These are phyloP conservation scores for Atta texana DNA, from an alignment of 1,140 invertebrate species.

Conservation along the genomic window DNA sequence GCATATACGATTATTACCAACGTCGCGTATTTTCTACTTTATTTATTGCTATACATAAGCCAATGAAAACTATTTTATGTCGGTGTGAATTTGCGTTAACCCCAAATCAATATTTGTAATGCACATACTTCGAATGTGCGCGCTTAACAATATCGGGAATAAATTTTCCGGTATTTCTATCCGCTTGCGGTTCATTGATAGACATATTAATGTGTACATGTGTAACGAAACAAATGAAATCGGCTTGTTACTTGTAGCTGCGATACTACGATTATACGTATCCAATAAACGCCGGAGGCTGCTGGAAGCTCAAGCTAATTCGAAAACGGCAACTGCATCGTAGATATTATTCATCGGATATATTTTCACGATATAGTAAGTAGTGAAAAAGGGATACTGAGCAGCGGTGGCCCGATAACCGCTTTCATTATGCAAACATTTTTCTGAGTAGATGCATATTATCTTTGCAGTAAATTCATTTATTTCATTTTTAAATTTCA, in stretches of 20 bases:
- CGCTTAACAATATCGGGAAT: conserved; percentile 48
- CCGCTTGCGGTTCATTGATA: conserved; percentile 64
- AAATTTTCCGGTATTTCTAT: conserved; percentile 67
- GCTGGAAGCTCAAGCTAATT: conserved; percentile 68
- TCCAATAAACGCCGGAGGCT: conserved; percentile 71
- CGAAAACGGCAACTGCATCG: conserved; percentile 68
- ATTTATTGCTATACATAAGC: conserved; percentile 28
- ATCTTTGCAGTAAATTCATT: conserved; percentile 33
- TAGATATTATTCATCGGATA: conserved; percentile 73
- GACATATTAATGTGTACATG: conserved; percentile 64
- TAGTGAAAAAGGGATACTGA: conserved; percentile 4
- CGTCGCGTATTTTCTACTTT: conserved; percentile 40
- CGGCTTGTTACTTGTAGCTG: conserved; percentile 69
- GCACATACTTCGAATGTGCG: conserved; percentile 1
- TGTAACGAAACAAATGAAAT: conserved; percentile 69
- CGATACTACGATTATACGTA: conserved; percentile 68
- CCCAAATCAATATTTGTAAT: conserved; percentile 53
- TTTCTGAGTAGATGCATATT: conserved; percentile 49
- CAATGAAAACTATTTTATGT: conserved; percentile 54
- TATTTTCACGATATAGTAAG: conserved; percentile 49
- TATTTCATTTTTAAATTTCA: conserved; percentile 42
- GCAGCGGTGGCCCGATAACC: conserved; percentile 46
- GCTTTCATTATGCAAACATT: conserved; percentile 62
- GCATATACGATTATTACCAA: neutral
- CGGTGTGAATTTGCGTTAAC: conserved; percentile 62